Percentiles rank a stretch among this genome's conserved stretches.
These are phyloP conservation scores for Otolemur crassicaudatus DNA, from an alignment of 2,797 vertebrate species.

Conservation along the genomic window DNA sequence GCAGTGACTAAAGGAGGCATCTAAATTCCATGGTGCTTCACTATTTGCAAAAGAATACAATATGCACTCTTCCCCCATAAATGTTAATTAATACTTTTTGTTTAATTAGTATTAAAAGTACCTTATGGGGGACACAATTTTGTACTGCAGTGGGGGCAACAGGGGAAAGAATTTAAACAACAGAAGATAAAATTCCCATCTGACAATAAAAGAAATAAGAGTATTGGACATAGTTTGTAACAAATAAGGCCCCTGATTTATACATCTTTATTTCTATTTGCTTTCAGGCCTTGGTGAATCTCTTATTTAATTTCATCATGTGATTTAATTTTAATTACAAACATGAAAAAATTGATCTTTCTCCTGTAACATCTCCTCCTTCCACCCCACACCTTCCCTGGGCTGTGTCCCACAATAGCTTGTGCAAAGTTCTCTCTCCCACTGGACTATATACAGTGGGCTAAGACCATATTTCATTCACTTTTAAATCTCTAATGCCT, in stretches of 20 bases:
- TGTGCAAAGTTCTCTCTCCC: background rate
- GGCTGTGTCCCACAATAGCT: background rate
- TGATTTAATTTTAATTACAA: background rate
- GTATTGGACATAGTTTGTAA: background rate
- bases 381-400: background rate
- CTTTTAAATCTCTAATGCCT: slow-evolving; percentile 33
- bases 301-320: background rate
- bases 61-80: background rate
- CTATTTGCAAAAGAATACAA: background rate
- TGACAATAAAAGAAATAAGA: background rate
- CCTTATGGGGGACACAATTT: background rate
- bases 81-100: background rate
- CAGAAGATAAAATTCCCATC: slow-evolving; percentile 1
- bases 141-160: background rate
- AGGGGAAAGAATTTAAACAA: background rate
- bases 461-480: background rate
- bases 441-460: background rate
- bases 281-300: background rate
- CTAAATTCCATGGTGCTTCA: background rate
- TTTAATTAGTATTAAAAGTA: slow-evolving; percentile 35
- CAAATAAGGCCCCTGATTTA: background rate
- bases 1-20: background rate
- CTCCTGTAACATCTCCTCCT: background rate
- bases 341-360: background rate
- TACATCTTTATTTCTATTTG: background rate